phyloP scores from a whole-genome alignment of 2,797 vertebrate species.

The Saxicola maurus region DNA sequence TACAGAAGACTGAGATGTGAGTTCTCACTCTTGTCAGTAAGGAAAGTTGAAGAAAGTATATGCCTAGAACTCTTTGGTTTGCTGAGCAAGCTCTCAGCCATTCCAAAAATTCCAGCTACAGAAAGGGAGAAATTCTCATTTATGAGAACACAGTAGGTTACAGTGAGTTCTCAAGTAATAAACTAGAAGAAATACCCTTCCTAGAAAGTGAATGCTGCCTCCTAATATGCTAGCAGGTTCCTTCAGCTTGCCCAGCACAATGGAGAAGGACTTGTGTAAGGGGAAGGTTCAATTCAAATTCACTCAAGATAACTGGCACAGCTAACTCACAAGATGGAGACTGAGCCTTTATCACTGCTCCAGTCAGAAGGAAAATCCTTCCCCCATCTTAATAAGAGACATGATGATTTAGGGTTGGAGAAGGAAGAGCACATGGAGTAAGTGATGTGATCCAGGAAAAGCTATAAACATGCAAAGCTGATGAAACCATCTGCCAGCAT shows the following conservation, averaged over 20 bases:
- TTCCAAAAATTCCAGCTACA: background rate
- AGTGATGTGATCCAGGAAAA: background rate
- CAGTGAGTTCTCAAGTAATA: background rate
- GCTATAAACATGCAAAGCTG: background rate
- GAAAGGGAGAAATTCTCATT: background rate
- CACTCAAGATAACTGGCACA: background rate
- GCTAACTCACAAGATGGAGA: background rate
- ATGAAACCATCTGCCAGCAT: background rate
- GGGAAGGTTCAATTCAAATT: background rate
- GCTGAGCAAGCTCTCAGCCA: background rate
- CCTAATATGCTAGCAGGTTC: background rate
- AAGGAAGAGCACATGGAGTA: background rate
- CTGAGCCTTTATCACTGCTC: background rate
- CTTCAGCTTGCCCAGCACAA: background rate
- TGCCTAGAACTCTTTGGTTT: background rate
- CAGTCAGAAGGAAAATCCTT: background rate
- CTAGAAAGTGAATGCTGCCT: background rate
- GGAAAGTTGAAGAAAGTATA: background rate
- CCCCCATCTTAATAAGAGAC: background rate
- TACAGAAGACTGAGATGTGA: background rate
- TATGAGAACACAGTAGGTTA: background rate
- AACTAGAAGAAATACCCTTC: background rate
- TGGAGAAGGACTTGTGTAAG: background rate
- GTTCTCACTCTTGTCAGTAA: background rate
- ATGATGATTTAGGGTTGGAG: background rate